Evolutionary conservation across 2,888 invertebrate species (phyloP), one percentile per base, ranked within the genome.

Genomic region (Agonopterix alstromeriana): DNA sequence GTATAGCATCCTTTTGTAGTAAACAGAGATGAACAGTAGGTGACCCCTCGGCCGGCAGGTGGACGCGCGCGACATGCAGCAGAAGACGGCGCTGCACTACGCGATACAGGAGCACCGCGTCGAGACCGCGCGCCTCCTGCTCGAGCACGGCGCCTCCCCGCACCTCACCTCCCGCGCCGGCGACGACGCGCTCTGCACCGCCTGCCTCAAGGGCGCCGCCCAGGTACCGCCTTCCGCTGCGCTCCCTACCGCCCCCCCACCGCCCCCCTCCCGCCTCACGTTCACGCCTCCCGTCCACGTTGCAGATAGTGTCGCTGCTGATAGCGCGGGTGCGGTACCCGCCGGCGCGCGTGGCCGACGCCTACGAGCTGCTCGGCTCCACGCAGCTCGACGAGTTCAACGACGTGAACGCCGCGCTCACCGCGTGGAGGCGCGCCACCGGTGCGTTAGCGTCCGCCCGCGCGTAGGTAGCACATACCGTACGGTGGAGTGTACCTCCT

Each of bases 1-100:
- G n/a, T n/a, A n/a, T n/a, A n/a, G n/a, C n/a, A n/a, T n/a, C n/a
- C n/a, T n/a, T n/a, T n/a, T n/a, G 14, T 36, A 36, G 8, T 3
- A 36, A 8, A 3, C 3, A n/a, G 36, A 36, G 2, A 36, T 36
- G 3, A n/a, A 36, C 9, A 2, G 36, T 36, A 8, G 36, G 36
- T 36, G 36, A 27, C 27, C 27, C 5, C 27, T 27, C 27, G 27
- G 27, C 5, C 27, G 27, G 38, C 38, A 38, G 61, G 94, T 96
- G 4, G 95, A 97, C 88, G 96, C 97, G 40, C 91, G 91, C 50
- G 97, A 98, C 83, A 94, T 95, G 70, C 97, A 97, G 80, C 93
- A 93, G 62, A 97, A 97, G 87, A 95, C 97, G 53, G 97, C 97
- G 49, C 90, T 97, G 65, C 97, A 97, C 89, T 97, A 98, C 88